These are phyloP conservation scores for Amiota communis DNA, from an alignment of 2,888 invertebrate species.

Conservation along the genomic window DNA sequence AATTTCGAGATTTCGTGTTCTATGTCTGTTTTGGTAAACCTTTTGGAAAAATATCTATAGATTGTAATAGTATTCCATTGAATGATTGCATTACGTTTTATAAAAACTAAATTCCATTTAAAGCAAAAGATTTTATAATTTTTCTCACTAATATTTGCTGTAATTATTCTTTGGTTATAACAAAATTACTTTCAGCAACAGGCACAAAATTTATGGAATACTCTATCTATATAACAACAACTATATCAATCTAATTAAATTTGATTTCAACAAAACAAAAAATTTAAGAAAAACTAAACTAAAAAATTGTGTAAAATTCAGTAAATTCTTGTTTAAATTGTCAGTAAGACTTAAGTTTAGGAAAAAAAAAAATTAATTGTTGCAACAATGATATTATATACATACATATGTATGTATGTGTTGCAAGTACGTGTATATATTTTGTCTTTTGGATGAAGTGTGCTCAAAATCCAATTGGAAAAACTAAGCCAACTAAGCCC, in stretches of 20 bases:
- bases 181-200: slow-evolving; percentile 19
- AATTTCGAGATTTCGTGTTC: too few relatives aligned
- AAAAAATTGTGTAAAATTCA: too few relatives aligned
- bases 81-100: too few relatives aligned
- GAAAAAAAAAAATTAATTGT: slow-evolving; percentile 40
- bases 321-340: background rate
- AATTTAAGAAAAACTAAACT: too few relatives aligned
- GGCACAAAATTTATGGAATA: slow-evolving; percentile 9
- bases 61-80: too few relatives aligned
- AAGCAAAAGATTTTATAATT: background rate
- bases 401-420: slow-evolving; percentile 13
- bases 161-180: background rate
- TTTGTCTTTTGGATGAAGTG: background rate
- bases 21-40: too few relatives aligned
- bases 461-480: too few relatives aligned
- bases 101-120: background rate
- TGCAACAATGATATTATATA: slow-evolving; percentile 32
- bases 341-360: background rate
- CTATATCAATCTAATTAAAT: background rate
- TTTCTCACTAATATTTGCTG: background rate
- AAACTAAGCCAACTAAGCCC: too few relatives aligned
- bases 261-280: too few relatives aligned
- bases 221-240: slow-evolving; percentile 35
- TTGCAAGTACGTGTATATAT: background rate
- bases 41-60: too few relatives aligned